Percentiles rank a stretch among this genome's conserved stretches.
These are phyloP conservation scores for Crambe crambe DNA, from an alignment of 37 sponge, comb jelly and placozoan species.

Conservation along the genomic window DNA sequence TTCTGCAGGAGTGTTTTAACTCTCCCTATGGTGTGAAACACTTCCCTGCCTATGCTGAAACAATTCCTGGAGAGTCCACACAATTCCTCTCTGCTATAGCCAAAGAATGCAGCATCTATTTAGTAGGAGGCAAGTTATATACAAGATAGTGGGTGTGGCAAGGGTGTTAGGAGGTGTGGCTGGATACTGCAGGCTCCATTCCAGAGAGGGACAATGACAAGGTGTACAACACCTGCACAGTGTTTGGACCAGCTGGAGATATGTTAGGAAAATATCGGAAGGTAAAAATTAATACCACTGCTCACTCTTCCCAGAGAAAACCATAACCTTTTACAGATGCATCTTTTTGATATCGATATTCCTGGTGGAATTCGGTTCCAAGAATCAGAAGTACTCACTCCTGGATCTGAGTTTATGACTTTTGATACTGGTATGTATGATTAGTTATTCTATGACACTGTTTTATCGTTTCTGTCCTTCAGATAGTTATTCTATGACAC, in stretches of 20 bases:
- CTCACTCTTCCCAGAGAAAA: too few relatives aligned
- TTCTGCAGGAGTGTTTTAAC: slow-evolving; percentile 94
- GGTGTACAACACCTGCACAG: slow-evolving; percentile 88
- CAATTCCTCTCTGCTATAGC: slow-evolving; percentile 68
- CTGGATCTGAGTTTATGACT: slow-evolving; percentile 65
- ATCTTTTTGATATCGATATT: slow-evolving; percentile 96
- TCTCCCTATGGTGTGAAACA: slow-evolving; percentile 90
- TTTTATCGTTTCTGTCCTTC: too few relatives aligned
- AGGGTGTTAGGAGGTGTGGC: background rate
- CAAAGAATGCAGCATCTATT: slow-evolving; percentile 75
- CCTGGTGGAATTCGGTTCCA: slow-evolving; percentile 91
- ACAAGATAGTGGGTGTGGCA: background rate
- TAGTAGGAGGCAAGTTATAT: slow-evolving; percentile 74
- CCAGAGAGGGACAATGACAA: slow-evolving; percentile 89
- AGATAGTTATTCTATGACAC: too few relatives aligned
- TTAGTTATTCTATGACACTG: too few relatives aligned
- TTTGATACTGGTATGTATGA: slow-evolving; percentile 88
- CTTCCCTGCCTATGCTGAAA: slow-evolving; percentile 91
- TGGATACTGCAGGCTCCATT: slow-evolving; percentile 74
- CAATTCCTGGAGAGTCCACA: slow-evolving; percentile 76
- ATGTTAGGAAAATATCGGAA: slow-evolving; percentile 90
- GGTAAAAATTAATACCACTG: slow-evolving; percentile 26
- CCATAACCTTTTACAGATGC: slow-evolving; percentile 70
- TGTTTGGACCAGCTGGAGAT: slow-evolving; percentile 81
- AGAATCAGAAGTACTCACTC: slow-evolving; percentile 83